Conservation (phyloP, 2,797 vertebrate species). For the Oryzias dopingdopingensis region DNA sequence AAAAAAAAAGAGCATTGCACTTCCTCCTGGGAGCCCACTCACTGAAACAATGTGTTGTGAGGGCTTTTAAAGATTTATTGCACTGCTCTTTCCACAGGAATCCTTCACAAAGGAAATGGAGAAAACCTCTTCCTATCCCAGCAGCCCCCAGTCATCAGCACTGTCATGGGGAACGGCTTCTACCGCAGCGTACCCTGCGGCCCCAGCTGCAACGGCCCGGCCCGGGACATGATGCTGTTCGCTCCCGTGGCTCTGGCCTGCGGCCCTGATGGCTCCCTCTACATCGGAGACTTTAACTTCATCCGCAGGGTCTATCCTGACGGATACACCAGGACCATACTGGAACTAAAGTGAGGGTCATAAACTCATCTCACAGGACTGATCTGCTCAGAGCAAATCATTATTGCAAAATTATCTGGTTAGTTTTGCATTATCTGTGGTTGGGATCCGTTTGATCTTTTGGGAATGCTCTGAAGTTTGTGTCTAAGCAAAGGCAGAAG, state of each 20-base stretch:
- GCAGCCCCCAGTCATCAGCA: slow-evolving; percentile 90
- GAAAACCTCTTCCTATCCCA: slow-evolving; percentile 96
- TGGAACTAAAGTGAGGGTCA: slow-evolving; percentile 89
- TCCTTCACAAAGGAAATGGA: slow-evolving; percentile 95
- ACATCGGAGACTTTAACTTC: slow-evolving; percentile 96
- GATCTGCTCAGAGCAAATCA: too few species aligned
- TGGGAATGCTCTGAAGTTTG: slow-evolving; percentile 46
- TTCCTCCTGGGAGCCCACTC: background rate
- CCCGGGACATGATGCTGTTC: slow-evolving; percentile 91
- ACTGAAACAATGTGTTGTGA: slow-evolving; percentile 6
- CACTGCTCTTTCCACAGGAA: slow-evolving; percentile 75
- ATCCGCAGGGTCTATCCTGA: slow-evolving; percentile 90
- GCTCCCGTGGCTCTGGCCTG: slow-evolving; percentile 92
- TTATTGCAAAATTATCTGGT: slow-evolving; percentile 24
- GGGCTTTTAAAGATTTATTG: slow-evolving; percentile 12
- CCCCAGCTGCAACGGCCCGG: slow-evolving; percentile 87
- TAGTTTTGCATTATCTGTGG: slow-evolving; percentile 41
- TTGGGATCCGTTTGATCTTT: slow-evolving; percentile 57
- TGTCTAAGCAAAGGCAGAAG: slow-evolving; percentile 34
- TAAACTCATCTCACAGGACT: slow-evolving; percentile 5
- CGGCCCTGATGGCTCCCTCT: slow-evolving; percentile 92
- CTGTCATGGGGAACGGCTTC: slow-evolving; percentile 93
- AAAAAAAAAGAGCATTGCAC: background rate
- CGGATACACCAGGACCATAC: slow-evolving; percentile 86
- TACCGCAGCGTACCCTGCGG: slow-evolving; percentile 92